Evolutionary conservation across 2,888 invertebrate species (phyloP).

Genomic region (Thelaira solivaga): DNA sequence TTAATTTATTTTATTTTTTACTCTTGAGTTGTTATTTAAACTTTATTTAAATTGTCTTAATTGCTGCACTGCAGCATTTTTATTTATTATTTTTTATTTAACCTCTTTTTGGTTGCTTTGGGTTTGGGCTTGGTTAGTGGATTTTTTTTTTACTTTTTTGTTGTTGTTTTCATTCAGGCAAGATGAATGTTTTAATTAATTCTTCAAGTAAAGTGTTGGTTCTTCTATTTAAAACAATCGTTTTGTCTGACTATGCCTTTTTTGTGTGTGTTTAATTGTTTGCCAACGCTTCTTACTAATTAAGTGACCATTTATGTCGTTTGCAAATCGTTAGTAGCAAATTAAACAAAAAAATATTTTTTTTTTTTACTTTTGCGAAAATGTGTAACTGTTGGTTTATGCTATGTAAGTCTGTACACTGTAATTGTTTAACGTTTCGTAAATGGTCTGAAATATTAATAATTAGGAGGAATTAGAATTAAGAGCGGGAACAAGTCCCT

Average conservation of each 20-base stretch:
- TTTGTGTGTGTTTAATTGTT: neutral
- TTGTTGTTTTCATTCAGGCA: neutral
- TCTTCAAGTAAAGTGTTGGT: neutral
- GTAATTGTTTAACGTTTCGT: no score
- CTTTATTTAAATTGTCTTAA: constrained; percentile 36
- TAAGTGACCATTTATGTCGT: constrained; percentile 57
- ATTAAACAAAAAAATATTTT: constrained; percentile 40
- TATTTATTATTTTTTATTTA: no score
- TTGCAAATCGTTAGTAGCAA: constrained; percentile 56
- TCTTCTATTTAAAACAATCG: neutral
- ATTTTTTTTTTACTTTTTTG: no score
- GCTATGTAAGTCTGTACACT: no score
- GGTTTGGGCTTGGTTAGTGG: no score
- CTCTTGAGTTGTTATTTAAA: constrained; percentile 14
- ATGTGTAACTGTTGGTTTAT: no score
- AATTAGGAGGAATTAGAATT: no score
- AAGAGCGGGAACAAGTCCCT: no score
- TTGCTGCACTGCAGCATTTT: constrained; percentile 35
- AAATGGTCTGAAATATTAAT: no score
- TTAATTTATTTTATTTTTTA: neutral
- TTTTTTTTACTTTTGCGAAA: neutral
- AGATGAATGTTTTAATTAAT: neutral
- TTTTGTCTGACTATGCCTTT: no score
- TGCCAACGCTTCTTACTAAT: constrained; percentile 48
- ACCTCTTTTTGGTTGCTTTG: constrained; percentile 1